phyloP scores from a whole-genome alignment of 92 coral and sea anemone species.

The Hydrozoanthus gracilis region DNA sequence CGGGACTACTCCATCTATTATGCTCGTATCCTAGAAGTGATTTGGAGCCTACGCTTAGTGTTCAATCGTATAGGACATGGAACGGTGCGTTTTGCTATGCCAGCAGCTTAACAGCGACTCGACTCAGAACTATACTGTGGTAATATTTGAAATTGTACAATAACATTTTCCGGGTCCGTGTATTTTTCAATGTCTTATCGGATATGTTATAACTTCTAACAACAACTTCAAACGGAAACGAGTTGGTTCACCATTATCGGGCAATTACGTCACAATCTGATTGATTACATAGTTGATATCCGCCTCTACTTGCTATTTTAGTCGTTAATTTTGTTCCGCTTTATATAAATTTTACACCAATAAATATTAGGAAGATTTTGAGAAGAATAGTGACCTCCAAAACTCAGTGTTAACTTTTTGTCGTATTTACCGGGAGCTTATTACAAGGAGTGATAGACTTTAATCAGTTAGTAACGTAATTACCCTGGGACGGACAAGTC shows the following conservation, averaged over 20 bases:
- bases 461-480: background rate
- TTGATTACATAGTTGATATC: background rate
- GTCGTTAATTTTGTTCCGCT: background rate
- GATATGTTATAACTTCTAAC: background rate
- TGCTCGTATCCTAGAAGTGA: conserved; percentile 1
- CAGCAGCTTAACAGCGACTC: conserved; percentile 1
- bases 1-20: conserved; percentile 1
- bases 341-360: too few relatives aligned
- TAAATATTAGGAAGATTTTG: too few relatives aligned
- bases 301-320: background rate
- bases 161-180: conserved; percentile 1
- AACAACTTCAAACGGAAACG: conserved; percentile 1
- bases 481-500: background rate
- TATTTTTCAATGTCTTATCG: background rate
- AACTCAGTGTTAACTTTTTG: background rate
- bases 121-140: conserved; percentile 1
- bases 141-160: background rate
- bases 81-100: conserved; percentile 1
- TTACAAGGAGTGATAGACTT: background rate
- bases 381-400: background rate
- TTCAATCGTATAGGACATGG: background rate
- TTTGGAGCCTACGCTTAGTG: background rate
- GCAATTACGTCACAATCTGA: background rate
- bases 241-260: background rate
- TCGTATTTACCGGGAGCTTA: background rate